Evolutionary conservation across 2,797 vertebrate species (phyloP), one percentile per base, ranked within the genome.

Genomic region (Girardinus metallicus): DNA sequence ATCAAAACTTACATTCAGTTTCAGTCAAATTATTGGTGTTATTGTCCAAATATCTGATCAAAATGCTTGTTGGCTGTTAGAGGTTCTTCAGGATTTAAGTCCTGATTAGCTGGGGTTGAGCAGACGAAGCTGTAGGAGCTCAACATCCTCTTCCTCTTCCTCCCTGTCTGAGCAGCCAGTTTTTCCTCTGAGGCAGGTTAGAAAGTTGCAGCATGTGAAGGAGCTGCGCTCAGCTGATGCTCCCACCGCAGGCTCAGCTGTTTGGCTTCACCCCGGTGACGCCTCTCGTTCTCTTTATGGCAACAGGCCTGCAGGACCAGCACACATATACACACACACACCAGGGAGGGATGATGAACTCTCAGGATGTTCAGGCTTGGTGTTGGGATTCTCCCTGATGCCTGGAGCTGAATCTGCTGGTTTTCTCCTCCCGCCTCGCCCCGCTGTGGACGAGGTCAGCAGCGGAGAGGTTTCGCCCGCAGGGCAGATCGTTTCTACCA

Each of bases 181-280:
- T 77, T 15, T 47, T 77, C 64, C 64, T 68, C 7, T 53, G 11
- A 43, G 70, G 31, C 73, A 83, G 85, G 87, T 90, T 88, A 90
- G 78, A 66, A 41, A 80, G 74, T 9, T 66, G 34, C 80, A 76
- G 31, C 73, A 21, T 74, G 85, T 83, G 88, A 88, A 41, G 76
- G 68, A 74, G 78, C 71, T 4, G 44, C 21, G 73, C 86, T 90
- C 89, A 90, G 91, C 92, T 91, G 92, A 94, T 90, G 78, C 86
- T 80, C 15, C 62, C 44, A 87, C 89, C 85, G 21, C 86, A 79
- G 82, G 79, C 81, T 80, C 91, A 92, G 89, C 90, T 92, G 91
- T 86, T 90, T 5, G 53, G 77, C 87, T 86, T 86, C 86, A 83
- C 84, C 80, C 79, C 60, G 72, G 80, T 64, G 76, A 81, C 18